These are phyloP conservation scores for Melanostigma gelatinosum DNA, from an alignment of 2,113 vertebrate genomes.

Conservation along the genomic window DNA sequence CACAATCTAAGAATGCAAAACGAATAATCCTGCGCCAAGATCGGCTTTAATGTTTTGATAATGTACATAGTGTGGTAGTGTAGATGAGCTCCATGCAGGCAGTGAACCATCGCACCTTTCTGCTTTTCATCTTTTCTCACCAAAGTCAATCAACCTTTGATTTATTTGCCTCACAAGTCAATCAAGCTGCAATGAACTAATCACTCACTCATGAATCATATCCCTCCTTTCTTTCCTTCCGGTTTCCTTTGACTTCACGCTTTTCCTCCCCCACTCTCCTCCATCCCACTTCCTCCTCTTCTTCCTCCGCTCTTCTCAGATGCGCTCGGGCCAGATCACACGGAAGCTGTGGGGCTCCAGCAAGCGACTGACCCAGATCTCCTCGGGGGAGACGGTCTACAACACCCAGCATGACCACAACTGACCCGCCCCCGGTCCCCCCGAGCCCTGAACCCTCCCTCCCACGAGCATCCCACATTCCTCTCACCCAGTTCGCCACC, in stretches of 20 bases:
- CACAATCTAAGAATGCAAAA: conserved; percentile 48
- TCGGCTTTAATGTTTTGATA: conserved; percentile 30
- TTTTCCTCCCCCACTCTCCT: conserved; percentile 57
- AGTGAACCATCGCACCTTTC: conserved; percentile 19
- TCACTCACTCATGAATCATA: conserved; percentile 75
- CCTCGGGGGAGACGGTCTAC: conserved; percentile 96
- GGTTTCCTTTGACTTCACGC: conserved; percentile 56
- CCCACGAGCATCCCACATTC: conserved; percentile 57
- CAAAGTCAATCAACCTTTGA: conserved; percentile 44
- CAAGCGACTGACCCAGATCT: conserved; percentile 95
- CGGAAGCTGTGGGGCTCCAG: conserved; percentile 98
- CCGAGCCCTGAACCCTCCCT: background rate
- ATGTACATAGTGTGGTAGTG: conserved; percentile 27
- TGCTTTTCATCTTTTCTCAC: conserved; percentile 41
- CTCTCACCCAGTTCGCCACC: conserved; percentile 20
- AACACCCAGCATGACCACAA: conserved; percentile 87
- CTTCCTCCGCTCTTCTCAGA: conserved; percentile 87
- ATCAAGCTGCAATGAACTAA: conserved; percentile 51
- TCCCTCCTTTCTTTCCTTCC: conserved; percentile 35
- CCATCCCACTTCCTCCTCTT: conserved; percentile 50
- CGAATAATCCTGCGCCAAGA: conserved; percentile 37
- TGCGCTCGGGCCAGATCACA: conserved; percentile 94
- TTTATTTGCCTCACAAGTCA: conserved; percentile 53
- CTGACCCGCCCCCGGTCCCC: conserved; percentile 75
- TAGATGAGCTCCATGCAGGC: conserved; percentile 15